A percentile compares a stretch with the other conserved stretches of the same genome.
These are phyloP conservation scores for Lepisosteus oculatus DNA, from an alignment of 2,113 vertebrate species.

Conservation along the genomic window DNA sequence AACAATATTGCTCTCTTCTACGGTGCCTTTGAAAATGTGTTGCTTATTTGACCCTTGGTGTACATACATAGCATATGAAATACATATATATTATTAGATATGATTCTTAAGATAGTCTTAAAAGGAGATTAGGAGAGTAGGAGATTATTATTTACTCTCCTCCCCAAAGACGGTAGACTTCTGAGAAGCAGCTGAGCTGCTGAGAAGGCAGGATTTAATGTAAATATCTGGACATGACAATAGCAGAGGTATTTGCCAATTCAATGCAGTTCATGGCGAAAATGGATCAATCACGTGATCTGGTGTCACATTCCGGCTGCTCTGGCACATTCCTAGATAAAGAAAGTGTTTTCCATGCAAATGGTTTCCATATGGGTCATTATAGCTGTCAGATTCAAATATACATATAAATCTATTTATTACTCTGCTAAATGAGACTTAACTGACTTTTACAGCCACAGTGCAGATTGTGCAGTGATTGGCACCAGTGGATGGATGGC, in stretches of 20 bases:
- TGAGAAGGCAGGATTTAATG: too few species aligned
- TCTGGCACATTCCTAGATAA: constrained; percentile 20
- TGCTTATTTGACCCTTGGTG: too few species aligned
- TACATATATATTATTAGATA: too few species aligned
- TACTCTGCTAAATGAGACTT: constrained; percentile 3
- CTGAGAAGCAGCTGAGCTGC: too few species aligned
- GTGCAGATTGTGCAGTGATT: neutral
- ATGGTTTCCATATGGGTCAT: constrained; percentile 10
- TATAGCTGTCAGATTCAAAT: neutral
- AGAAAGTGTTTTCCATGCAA: constrained; percentile 17
- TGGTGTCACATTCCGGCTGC: constrained; percentile 17
- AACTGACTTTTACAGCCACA: neutral
- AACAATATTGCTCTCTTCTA: too few species aligned
- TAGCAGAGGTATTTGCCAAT: neutral
- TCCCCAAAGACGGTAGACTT: too few species aligned
- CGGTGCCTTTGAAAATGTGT: too few species aligned
- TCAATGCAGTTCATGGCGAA: constrained; percentile 1
- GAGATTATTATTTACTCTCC: too few species aligned
- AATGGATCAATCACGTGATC: neutral
- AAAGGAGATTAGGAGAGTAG: too few species aligned
- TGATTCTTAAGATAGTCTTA: too few species aligned
- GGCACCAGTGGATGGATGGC: neutral
- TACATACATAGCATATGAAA: too few species aligned
- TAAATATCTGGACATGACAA: constrained; percentile 3
- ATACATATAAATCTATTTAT: neutral